Evolutionary conservation across 2,113 vertebrate species (phyloP), one percentile per base, ranked within the genome.

Genomic region (Chloropsis hardwickii): DNA sequence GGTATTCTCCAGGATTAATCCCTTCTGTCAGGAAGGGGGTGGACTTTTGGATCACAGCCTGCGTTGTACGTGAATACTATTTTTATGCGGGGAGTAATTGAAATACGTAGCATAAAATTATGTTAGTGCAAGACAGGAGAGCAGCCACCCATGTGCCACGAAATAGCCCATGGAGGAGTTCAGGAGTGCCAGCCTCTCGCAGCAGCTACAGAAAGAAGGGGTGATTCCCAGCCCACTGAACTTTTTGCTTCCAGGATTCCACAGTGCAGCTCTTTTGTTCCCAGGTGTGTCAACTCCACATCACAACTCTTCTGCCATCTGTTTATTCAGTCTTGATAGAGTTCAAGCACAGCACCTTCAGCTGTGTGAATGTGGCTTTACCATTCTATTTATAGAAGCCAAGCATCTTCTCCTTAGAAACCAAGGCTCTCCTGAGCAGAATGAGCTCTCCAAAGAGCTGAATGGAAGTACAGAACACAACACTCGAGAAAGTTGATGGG

Each of bases 1-100:
- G 86, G 81, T 93, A 86, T 94, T 94, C 89, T 92, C 91, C 58
- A 51, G 65, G 64, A 92, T 83, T 81, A 95, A 93, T 92, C 44
- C 73, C 86, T 88, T 31, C 39, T 93, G 96, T 84, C 67, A 51
- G 83, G 65, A 88, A 80, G 95, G 72, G 95, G 72, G 92, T 81
- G 92, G 94, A 76, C 64, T 90, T 83, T 31, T 94, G 87, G 88
- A 92, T 89, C 39, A 3, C 82, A 87, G 89, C 88, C 84, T 56
- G 79, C 51, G 64, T 94, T 81, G n/a, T 71, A 37, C 21, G 77
- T 40, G 58, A 23, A 12, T 37, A 25, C 78, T 96, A 78, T 93
- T 95, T 97, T 97, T 94, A 54, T 53, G 62, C 72, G 22, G 72
- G 23, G 79, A 93, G 61, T 94, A 93, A 93, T 40, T 76, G 82